Base-by-base conservation (phyloP, 2,888 invertebrate genomes). In the Boloria euphrosyne region DNA sequence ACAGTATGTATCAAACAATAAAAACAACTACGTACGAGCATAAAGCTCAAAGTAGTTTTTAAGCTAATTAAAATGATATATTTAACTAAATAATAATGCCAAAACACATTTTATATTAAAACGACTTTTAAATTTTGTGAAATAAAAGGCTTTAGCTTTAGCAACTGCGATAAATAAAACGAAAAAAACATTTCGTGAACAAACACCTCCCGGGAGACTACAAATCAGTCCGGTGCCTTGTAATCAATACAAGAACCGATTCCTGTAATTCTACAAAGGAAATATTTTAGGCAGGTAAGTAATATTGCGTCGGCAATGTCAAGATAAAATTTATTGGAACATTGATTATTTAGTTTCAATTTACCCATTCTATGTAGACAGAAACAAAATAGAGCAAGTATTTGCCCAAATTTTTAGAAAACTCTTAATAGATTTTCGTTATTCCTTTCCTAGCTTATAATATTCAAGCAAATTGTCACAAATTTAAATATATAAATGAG, bases 211-310 rank as follows among this genome's bases (percentile, higher is more conserved):
- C 55, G 5, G 16, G 55, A 22, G 63, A 57, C 43, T 49, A 55
- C 55, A 63, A 55, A 54, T 55, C 50, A 63, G 50, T 61, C 61
- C 61, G 18, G 61, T 61, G 51, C 51, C 51, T 61, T 44, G 61
- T 61, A 61, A 61, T 61, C 60, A 61, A 61, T 61, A 61, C 44
- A 61, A 43, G 51, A 52, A 51, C 43, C 60, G 51, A 51, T 61
- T 51, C 60, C 7, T 59, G 17, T 49, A 59, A 49, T 38, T 31
- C 59, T 59, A 18, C 59, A 50, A 59, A 50, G 38, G 49, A 59
- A 49, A 49, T 49, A 16, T 49, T 47, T 49, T 16, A 49, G 16
- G n/a, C 16, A 16, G 16, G 31, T 38, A 38, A 57, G 22, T n/a
- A 31, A 50, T 59, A 58, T 49, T 31, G 49, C 47, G 13, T 58